Evolutionary conservation across 1,140 invertebrate genomes (phyloP), one percentile per base, ranked within the genome.

Genomic region (Drosophila obscura): DNA sequence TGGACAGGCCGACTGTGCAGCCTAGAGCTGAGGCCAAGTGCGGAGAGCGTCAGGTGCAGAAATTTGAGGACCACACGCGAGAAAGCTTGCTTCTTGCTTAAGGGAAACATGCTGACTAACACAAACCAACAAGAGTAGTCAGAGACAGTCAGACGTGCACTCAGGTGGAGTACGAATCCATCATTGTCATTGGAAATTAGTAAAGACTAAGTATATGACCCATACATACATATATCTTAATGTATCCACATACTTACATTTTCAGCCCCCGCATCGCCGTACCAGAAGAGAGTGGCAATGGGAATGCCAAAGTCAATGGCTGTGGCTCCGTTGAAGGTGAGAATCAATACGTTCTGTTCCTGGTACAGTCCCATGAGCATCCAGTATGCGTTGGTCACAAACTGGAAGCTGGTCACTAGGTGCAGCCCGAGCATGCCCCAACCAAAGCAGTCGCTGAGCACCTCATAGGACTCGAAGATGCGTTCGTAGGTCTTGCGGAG

Each of bases 311-410:
- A 62, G 19, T 69, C 60, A 0, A 91, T 44, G n/a, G 66, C 81
- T 0, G 75, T 89, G 24, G 61, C 66, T 6, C 52, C 73, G 45
- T 91, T 89, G 52, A 64, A 91, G 22, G 80, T 60, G 24, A 71
- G 48, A 6, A 41, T 57, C 11, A 41, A 52, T 5, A 50, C 1
- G 11, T 24, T 31, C 35, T 55, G 55, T 0, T 24, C n/a, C 22
- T 53, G 19, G 43, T 72, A 69, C n/a, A 64, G 16, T 1, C 68
- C 59, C 13, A 49, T 71, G 15, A 90, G 53, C 9, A 74, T 83
- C 84, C 89, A 91, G 51, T 83, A 91, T 1, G 79, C 69, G 49
- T 89, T 91, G 2, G 73, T 78, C 0, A 91, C 81, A 7, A 91
- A 83, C 39, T 91, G 73, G 24, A 89, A 71, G 28, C 85, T 76